Evolutionary conservation across 2,888 invertebrate species (phyloP), one percentile per base, ranked within the genome.

Genomic region (Argynnis bischoffii): DNA sequence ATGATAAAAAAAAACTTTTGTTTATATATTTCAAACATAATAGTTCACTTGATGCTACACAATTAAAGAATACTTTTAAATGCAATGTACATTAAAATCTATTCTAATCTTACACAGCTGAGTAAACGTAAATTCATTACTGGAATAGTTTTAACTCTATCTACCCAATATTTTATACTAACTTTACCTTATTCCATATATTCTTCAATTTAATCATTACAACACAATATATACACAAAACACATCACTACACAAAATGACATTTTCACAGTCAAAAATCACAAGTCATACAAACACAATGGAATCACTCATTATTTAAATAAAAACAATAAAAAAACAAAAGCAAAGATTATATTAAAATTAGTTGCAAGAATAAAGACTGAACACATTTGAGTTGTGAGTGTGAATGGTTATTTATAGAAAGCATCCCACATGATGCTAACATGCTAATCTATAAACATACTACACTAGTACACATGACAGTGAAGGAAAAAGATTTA

Each of bases 361-460:
- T 65, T 57, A 61, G 63, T 56, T 59, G 57, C 69, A 68, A 68
- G 67, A 66, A 66, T 71, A 66, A 67, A 72, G 72, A 68, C 69
- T 68, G 69, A 68, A 73, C 75, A 73, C 74, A 76, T 72, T 69
- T 72, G 71, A 76, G 72, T 71, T 66, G 72, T 73, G 76, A 77
- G 82, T 83, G 85, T 83, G 81, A 83, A 72, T 77, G 78, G 85
- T 79, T 91, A 91, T 90, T 88, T 86, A 82, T 91, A 91, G 90
- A 86, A 77, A 77, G 68, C 87, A 84, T 81, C 87, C 85, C 87
- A 89, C 86, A 78, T 88, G 86, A 88, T 82, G 81, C 80, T 81
- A 76, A 81, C 72, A 77, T 79, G 78, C 71, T 74, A 73, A 75
- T 72, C 72, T 72, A 74, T 72, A 73, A 72, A 73, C 73, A 72